Evolutionary conservation across 2,797 vertebrate species (phyloP), one percentile per base, ranked within the genome.

Genomic region (Rhadinocentrus ornatus): DNA sequence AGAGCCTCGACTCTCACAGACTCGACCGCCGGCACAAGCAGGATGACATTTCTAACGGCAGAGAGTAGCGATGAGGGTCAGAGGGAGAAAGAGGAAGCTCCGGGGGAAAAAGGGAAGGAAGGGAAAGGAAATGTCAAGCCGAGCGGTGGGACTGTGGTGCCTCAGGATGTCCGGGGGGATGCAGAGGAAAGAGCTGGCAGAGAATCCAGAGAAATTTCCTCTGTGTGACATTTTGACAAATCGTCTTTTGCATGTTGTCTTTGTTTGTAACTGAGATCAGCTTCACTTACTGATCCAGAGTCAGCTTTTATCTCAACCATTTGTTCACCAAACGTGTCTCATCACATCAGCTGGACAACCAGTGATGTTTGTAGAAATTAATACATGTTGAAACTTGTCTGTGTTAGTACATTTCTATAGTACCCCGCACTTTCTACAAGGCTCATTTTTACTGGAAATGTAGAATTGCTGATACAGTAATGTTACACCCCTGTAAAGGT

Each of bases 1-100:
- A 26, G 59, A 62, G 46, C 39, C 59, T 66, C 46, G 71, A 75
- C 75, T 29, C 73, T 67, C 73, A 29, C 63, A 73, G n/a, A 48
- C 71, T 72, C 22, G 24, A 57, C 50, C 50, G 24, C 10, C 44
- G 24, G 8, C 61, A 18, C 55, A 41, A 54, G 62, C 63, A 41
- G 57, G 67, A 71, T 72, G 85, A 81, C 82, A 86, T 88, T 88
- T 89, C 22, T 59, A 65, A 81, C 80, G 74, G 34, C 64, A 62
- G 67, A 41, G 79, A 78, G 72, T 48, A 11, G 32, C 53, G 35
- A 60, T 12, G 37, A 75, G 80, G 86, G 82, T 76, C 59, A 80
- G 75, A 11, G 63, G 62, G 71, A 75, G 55, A 34, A 73, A 62
- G 50, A 59, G 32, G 57, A 63, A 29, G 73, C 68, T 62, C 29